Evolutionary conservation across 2,797 vertebrate genomes (phyloP).

Genomic region (Anniella stebbinsi): DNA sequence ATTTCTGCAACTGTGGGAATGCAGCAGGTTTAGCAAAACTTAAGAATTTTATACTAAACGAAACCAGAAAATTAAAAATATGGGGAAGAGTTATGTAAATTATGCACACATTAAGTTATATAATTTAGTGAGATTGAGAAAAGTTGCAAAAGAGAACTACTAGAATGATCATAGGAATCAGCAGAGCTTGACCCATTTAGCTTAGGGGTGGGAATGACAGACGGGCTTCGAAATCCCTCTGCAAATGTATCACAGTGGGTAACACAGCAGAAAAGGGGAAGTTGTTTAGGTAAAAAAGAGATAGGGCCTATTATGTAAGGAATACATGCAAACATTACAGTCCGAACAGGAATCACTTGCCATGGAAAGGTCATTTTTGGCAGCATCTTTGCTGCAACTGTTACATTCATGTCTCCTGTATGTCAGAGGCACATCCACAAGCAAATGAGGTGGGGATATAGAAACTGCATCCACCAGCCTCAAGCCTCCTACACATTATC

Average conservation of each 20-base stretch:
- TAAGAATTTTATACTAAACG: background rate
- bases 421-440: background rate
- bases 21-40: background rate
- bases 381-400: background rate
- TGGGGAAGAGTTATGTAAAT: background rate
- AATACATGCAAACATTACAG: background rate
- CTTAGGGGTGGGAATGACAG: background rate
- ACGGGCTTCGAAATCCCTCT: background rate
- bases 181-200: background rate
- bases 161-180: background rate
- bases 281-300: background rate
- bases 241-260: background rate
- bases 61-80: background rate
- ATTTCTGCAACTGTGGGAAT: background rate
- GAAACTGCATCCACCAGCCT: background rate
- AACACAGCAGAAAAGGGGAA: background rate
- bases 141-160: background rate
- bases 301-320: background rate
- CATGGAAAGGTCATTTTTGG: background rate
- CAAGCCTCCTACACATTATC: background rate
- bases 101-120: background rate
- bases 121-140: background rate
- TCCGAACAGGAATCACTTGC: background rate
- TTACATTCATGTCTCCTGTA: background rate
- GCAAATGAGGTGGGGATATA: background rate